These are phyloP conservation scores for Pseudolaguvia tuberculata DNA, from an alignment of 2,113 vertebrate species.

Conservation along the genomic window DNA sequence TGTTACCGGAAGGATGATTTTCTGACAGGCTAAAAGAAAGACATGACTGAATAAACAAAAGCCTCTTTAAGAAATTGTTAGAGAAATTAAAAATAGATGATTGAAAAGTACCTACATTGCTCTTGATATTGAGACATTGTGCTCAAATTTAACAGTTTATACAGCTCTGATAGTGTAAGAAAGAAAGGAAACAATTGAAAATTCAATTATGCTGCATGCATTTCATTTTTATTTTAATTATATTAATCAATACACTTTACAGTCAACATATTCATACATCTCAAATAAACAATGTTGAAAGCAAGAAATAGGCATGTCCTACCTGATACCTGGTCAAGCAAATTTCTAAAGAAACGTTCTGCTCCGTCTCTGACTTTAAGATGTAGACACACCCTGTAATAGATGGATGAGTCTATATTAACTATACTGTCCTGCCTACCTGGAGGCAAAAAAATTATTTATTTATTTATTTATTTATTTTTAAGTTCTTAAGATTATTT, in stretches of 20 bases:
- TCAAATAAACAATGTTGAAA: background rate
- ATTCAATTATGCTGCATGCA: background rate
- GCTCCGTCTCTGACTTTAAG: slow-evolving; percentile 31
- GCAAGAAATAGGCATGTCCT: background rate
- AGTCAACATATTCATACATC: no score
- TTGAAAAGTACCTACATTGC: background rate
- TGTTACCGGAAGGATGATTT: background rate
- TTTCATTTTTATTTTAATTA: no score
- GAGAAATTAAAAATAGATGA: background rate
- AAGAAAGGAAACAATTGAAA: background rate
- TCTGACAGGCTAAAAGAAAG: slow-evolving; percentile 1
- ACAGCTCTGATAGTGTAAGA: background rate
- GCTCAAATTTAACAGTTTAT: background rate
- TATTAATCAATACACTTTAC: no score
- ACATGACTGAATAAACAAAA: background rate
- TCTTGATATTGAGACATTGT: slow-evolving; percentile 7
- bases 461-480: no score
- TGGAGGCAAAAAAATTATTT: no score
- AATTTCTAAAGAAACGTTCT: background rate
- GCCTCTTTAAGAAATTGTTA: background rate
- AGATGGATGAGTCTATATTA: slow-evolving; percentile 22
- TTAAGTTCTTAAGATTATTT: no score
- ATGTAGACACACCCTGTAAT: slow-evolving; percentile 9
- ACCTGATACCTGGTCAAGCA: background rate
- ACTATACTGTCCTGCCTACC: background rate